A percentile compares a stretch with the other conserved stretches of the same genome.
Evolutionary conservation across 2,797 vertebrate genomes (phyloP).

Genomic region (Catharus ustulatus): DNA sequence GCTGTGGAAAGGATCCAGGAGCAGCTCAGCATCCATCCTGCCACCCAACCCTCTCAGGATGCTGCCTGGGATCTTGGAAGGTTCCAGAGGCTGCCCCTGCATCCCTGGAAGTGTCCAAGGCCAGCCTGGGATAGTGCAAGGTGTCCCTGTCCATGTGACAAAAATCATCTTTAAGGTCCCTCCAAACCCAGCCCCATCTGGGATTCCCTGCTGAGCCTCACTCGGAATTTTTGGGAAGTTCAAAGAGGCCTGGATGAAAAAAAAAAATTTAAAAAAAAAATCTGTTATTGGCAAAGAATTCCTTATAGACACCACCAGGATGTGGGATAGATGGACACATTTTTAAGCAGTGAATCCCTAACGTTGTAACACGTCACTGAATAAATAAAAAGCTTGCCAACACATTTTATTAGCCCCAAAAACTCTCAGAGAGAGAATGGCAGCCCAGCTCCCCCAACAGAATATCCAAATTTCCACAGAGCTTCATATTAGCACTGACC

Average conservation of each 20-base stretch:
- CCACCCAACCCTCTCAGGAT: background rate
- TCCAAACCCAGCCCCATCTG: background rate
- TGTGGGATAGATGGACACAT: background rate
- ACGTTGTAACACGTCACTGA: background rate
- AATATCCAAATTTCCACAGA: background rate
- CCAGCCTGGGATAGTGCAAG: no score
- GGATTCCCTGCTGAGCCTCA: rapidly evolving
- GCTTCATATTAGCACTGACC: rapidly evolving
- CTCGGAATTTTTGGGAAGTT: background rate
- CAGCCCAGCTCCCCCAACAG: background rate
- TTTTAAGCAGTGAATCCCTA: background rate
- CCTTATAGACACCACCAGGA: background rate
- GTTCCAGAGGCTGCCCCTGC: rapidly evolving
- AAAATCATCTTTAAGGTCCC: no score
- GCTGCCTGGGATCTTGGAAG: rapidly evolving
- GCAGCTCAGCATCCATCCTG: background rate
- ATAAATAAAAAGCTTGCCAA: background rate
- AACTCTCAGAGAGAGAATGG: background rate
- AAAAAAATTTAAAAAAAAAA: background rate
- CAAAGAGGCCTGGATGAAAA: rapidly evolving
- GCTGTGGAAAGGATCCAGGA: background rate
- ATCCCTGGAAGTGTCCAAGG: background rate
- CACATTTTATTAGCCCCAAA: background rate
- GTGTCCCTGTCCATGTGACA: no score
- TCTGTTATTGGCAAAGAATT: background rate